phyloP scores from a whole-genome alignment of 2,888 invertebrate species.

The Diplazon laetatorius region DNA sequence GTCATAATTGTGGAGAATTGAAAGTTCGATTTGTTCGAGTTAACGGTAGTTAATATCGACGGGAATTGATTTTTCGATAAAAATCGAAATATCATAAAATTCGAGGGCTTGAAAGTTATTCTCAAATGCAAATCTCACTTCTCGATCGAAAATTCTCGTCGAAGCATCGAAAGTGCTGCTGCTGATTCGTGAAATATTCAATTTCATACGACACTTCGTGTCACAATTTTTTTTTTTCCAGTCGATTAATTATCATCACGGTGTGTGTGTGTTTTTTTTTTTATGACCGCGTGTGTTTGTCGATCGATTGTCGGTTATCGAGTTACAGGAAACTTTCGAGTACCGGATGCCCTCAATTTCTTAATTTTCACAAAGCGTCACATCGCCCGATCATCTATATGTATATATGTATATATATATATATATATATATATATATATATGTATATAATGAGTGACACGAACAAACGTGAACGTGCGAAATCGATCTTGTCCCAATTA shows the following conservation, averaged over 20 bases:
- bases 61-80: too few relatives aligned
- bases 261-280: too few relatives aligned
- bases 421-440: too few relatives aligned
- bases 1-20: too few relatives aligned
- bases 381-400: conserved; percentile 1
- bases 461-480: not conserved
- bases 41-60: too few relatives aligned
- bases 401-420: too few relatives aligned
- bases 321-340: conserved; percentile 38
- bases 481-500: conserved; percentile 17
- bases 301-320: conserved; percentile 50
- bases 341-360: conserved; percentile 47
- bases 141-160: too few relatives aligned
- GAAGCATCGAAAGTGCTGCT: not conserved
- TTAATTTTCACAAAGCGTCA: conserved; percentile 27
- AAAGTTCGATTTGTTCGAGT: too few relatives aligned
- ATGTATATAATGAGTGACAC: not conserved
- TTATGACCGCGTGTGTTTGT: conserved; percentile 44
- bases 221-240: not conserved
- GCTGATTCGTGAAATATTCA: not conserved
- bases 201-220: not conserved
- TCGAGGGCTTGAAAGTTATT: too few relatives aligned
- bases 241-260: conserved; percentile 14
- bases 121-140: too few relatives aligned
- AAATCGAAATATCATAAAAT: too few relatives aligned